These are phyloP conservation scores for Trinectes maculatus DNA, from an alignment of 2,113 vertebrate species.

Conservation along the genomic window DNA sequence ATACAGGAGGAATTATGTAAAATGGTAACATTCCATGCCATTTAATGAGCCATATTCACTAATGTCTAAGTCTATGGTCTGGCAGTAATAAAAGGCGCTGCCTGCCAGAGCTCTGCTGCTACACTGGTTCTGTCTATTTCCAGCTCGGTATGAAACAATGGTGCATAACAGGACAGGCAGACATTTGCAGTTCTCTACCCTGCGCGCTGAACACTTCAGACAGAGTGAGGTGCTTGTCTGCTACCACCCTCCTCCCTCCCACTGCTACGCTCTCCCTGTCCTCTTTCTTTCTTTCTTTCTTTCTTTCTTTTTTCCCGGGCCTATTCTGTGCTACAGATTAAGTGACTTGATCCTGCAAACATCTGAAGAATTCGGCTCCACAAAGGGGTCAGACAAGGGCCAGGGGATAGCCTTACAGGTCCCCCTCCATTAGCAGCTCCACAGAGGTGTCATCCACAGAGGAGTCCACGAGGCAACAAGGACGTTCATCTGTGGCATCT, in stretches of 20 bases:
- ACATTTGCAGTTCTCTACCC: constrained; percentile 74
- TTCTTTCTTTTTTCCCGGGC: constrained; percentile 49
- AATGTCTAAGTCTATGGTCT: constrained; percentile 73
- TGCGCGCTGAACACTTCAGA: constrained; percentile 64
- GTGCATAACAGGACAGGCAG: constrained; percentile 75
- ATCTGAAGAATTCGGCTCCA: constrained; percentile 81
- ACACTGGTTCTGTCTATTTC: constrained; percentile 70
- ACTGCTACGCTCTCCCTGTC: not conserved
- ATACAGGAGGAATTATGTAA: constrained; percentile 78
- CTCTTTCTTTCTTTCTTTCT: constrained; percentile 33
- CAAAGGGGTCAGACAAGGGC: constrained; percentile 83
- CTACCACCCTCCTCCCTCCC: constrained; percentile 7
- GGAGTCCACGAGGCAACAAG: constrained; percentile 61
- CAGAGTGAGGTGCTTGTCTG: constrained; percentile 69
- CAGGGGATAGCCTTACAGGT: constrained; percentile 81
- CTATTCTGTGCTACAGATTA: constrained; percentile 70
- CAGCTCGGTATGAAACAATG: constrained; percentile 76
- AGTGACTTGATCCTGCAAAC: constrained; percentile 80
- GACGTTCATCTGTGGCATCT: constrained; percentile 44
- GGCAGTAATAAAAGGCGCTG: constrained; percentile 71
- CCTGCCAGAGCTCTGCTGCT: constrained; percentile 63
- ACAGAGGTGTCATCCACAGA: constrained; percentile 71
- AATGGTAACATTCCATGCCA: constrained; percentile 78
- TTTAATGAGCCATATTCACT: constrained; percentile 80
- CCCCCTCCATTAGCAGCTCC: constrained; percentile 71